These are phyloP conservation scores for Solen grandis DNA, from an alignment of 1,140 invertebrate genomes.

Conservation along the genomic window DNA sequence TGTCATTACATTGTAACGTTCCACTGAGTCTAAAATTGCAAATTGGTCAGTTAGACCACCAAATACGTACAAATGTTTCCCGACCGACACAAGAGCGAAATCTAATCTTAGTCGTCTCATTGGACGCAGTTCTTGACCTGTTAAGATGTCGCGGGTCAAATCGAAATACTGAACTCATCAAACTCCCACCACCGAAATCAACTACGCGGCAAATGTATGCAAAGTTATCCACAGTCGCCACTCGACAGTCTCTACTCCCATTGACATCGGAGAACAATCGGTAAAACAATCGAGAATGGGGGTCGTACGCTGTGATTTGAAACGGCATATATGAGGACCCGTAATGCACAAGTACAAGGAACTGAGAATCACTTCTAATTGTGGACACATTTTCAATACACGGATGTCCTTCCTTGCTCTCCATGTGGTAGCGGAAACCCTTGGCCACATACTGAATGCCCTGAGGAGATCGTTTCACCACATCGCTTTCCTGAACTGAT, in stretches of 20 bases:
- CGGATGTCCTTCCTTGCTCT: slow-evolving; percentile 76
- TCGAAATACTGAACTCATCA: slow-evolving; percentile 77
- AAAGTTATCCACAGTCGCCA: slow-evolving; percentile 77
- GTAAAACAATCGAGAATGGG: slow-evolving; percentile 71
- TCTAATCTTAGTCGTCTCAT: slow-evolving; percentile 76
- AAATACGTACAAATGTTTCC: slow-evolving; percentile 92
- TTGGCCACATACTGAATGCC: slow-evolving; percentile 67
- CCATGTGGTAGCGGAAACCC: slow-evolving; percentile 76
- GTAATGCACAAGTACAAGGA: slow-evolving; percentile 74
- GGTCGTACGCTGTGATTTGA: slow-evolving; percentile 78
- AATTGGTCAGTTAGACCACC: slow-evolving; percentile 97
- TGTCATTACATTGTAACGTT: slow-evolving; percentile 90
- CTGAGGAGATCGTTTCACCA: slow-evolving; percentile 71
- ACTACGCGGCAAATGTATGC: slow-evolving; percentile 78
- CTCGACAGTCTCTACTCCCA: slow-evolving; percentile 76
- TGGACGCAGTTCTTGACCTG: slow-evolving; percentile 75
- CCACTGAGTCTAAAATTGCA: slow-evolving; percentile 90
- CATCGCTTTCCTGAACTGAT: slow-evolving; percentile 68
- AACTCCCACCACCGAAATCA: slow-evolving; percentile 78
- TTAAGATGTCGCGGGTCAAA: slow-evolving; percentile 79
- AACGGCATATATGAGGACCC: slow-evolving; percentile 78
- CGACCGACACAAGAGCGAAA: slow-evolving; percentile 84
- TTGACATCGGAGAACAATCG: slow-evolving; percentile 76
- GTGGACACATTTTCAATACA: slow-evolving; percentile 68
- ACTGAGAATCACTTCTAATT: slow-evolving; percentile 68